Evolutionary conservation across 2,113 vertebrate genomes (phyloP), one percentile per base, ranked within the genome.

Genomic region (human): DNA sequence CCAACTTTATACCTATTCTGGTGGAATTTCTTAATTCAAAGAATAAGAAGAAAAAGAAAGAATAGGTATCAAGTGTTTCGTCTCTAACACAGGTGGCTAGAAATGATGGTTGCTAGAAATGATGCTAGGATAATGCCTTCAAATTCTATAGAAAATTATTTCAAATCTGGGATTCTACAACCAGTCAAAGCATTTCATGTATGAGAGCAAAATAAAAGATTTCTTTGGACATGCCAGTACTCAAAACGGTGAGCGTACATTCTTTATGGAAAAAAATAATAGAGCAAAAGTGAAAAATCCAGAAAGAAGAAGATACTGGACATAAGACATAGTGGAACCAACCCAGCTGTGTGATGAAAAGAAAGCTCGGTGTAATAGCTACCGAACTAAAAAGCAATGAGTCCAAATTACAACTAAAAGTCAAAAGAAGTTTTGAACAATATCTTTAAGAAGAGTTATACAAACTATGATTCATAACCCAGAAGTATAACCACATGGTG

Each of bases 91-190:
- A 64, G 2, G 38, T 86, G 80, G 7, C 45, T 55, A 82, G 55
- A 86, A 73, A 55, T 18, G 66, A 82, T 75, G 45, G 48, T 86
- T 86, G 7, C 64, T 55, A 82, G 66, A 86, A 73, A 55, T 18
- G 66, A 88, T 75, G 45, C 45, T 82, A 27, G 45, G 85, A 84
- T 83, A 75, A 79, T 14, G 35, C 86, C 90, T 81, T 57, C 55
- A 59, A 57, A 64, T 95, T 90, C 35, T 59, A 86, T 25, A 95
- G 64, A 75, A 90, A 57, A 90, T 81, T 12, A 86, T 59, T 90
- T 95, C 20, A 57, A 85, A 87, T 55, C 43, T 89, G 35, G 45
- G 64, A 72, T 79, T 66, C 35, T 55, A 72, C 22, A 94, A 92
- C 32, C 48, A 78, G 8, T 83, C 80, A 45, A 75, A 81, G 22